phyloP scores from a whole-genome alignment of 2,797 vertebrate species.

The Eremophila alpestris region DNA sequence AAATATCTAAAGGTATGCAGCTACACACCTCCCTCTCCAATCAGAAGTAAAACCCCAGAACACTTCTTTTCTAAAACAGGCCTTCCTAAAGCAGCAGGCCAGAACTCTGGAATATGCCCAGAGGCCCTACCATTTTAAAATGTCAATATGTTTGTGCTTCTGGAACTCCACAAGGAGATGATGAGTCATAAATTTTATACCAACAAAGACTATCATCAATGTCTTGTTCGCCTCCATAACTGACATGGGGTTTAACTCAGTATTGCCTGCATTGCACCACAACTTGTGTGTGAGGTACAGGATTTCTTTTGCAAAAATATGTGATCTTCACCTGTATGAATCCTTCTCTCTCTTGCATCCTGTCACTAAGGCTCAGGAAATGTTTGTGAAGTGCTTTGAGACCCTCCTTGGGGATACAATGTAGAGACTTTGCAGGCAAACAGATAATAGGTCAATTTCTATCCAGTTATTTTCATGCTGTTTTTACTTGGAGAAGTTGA shows the following conservation, averaged over 20 bases:
- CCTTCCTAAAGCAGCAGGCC: background rate
- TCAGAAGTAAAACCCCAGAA: background rate
- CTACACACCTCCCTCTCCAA: background rate
- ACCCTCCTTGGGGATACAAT: background rate
- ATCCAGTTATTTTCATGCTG: background rate
- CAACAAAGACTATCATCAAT: background rate
- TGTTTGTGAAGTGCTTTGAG: background rate
- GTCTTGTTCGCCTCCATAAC: background rate
- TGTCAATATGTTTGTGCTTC: slow-evolving; percentile 24
- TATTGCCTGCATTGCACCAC: background rate
- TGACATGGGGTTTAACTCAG: background rate
- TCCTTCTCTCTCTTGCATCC: background rate
- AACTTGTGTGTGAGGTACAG: background rate
- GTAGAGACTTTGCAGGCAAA: background rate
- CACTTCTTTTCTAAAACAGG: background rate
- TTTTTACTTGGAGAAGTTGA: background rate
- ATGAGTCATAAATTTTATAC: background rate
- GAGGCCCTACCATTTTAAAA: slow-evolving; percentile 39
- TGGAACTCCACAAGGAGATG: background rate
- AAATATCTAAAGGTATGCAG: background rate
- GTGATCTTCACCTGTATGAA: background rate
- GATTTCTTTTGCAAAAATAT: background rate
- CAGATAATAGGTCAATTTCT: background rate
- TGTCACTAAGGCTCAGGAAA: background rate
- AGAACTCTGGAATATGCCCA: slow-evolving; percentile 20